A percentile compares a stretch with the other conserved stretches of the same genome.
These are phyloP conservation scores for Hemibagrus guttatus DNA, from an alignment of 2,797 vertebrate genomes.

Conservation along the genomic window DNA sequence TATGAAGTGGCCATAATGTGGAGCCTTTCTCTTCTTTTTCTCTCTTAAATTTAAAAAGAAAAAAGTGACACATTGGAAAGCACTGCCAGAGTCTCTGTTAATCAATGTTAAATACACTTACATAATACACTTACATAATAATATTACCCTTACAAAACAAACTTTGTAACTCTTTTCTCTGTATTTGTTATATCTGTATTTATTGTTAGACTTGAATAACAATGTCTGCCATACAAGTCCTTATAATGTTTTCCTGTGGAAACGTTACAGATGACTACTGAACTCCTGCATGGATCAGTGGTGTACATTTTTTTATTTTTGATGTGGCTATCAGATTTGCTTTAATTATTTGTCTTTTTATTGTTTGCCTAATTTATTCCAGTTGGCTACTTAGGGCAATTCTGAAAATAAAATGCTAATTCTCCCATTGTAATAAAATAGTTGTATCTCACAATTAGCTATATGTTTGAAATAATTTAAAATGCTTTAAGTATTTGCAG, in stretches of 20 bases:
- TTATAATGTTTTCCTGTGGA: background rate
- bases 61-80: background rate
- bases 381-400: background rate
- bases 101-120: background rate
- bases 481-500: background rate
- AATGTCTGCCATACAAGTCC: background rate
- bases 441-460: background rate
- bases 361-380: background rate
- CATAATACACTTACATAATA: too few relatives aligned
- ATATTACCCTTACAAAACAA: too few relatives aligned
- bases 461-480: background rate
- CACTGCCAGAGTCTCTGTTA: background rate
- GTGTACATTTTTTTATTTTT: background rate
- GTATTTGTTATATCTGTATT: background rate
- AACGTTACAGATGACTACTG: background rate
- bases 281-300: background rate
- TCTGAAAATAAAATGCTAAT: background rate
- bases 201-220: background rate
- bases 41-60: background rate
- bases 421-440: background rate
- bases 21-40: too few relatives aligned
- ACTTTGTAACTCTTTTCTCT: background rate
- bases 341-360: background rate
- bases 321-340: background rate
- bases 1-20: too few relatives aligned